Evolutionary conservation across 2,113 vertebrate species (phyloP).

Genomic region (Neotoma lepida): DNA sequence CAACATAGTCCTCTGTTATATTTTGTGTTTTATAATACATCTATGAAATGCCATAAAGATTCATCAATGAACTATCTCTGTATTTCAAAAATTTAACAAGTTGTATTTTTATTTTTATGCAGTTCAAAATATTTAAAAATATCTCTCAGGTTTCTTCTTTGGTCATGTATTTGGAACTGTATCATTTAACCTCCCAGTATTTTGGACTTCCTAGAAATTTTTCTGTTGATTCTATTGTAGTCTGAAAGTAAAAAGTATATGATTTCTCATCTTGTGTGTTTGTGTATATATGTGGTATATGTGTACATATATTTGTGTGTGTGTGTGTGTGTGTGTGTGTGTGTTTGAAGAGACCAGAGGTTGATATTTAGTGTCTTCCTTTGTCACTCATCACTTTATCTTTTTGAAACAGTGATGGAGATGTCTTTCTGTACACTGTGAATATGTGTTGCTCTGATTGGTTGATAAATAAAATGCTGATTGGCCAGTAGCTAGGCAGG

Average conservation of each 20-base stretch:
- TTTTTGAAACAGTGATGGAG: too few relatives aligned
- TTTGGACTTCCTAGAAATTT: background rate
- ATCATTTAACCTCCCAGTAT: background rate
- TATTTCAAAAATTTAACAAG: background rate
- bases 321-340: background rate
- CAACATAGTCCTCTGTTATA: background rate
- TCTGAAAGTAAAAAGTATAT: background rate
- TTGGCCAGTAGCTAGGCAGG: too few relatives aligned
- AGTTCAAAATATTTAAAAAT: background rate
- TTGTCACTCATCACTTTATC: background rate
- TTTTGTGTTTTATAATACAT: too few relatives aligned
- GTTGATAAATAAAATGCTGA: too few relatives aligned
- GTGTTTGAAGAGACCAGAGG: background rate
- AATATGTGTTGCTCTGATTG: too few relatives aligned
- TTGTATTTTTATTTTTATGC: background rate
- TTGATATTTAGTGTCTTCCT: background rate
- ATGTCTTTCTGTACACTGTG: too few relatives aligned
- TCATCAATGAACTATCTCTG: background rate
- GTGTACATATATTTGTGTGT: background rate
- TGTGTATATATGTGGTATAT: background rate
- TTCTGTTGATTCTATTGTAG: background rate
- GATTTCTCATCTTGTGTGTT: background rate
- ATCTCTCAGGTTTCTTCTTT: background rate
- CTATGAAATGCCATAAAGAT: background rate
- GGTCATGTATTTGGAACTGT: background rate